Conservation (phyloP, 2,888 invertebrate species). For the Nemurella pictetii region DNA sequence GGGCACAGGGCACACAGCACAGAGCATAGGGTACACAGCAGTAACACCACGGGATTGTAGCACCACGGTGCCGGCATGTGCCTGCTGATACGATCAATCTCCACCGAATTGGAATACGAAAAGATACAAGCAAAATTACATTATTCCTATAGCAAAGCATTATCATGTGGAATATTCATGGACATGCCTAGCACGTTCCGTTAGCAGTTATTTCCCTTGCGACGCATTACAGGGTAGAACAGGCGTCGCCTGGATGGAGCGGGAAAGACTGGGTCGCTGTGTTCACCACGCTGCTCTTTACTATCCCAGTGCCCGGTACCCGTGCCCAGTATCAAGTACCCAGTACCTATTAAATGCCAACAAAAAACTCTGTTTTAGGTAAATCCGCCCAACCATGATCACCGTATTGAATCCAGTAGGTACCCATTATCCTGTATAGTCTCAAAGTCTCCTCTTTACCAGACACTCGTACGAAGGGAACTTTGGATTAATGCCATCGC, state of each 20-base stretch:
- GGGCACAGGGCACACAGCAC: neutral
- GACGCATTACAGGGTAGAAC: slow-evolving; percentile 6
- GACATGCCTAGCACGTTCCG: slow-evolving; percentile 2
- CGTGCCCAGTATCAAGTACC: neutral
- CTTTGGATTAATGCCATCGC: slow-evolving; percentile 10
- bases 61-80: neutral
- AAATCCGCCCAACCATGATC: too few species aligned
- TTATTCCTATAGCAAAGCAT: slow-evolving; percentile 10
- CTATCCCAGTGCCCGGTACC: neutral
- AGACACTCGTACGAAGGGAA: neutral
- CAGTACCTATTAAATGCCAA: too few species aligned
- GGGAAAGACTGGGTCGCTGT: neutral
- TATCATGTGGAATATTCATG: slow-evolving; percentile 19
- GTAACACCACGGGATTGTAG: too few species aligned
- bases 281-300: too few species aligned
- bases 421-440: too few species aligned
- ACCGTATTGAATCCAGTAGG: too few species aligned
- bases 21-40: too few species aligned
- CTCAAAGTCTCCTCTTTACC: neutral
- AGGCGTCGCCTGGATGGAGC: neutral
- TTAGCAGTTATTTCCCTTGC: slow-evolving; percentile 11
- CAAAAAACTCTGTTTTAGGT: too few species aligned
- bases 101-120: slow-evolving; percentile 13
- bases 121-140: slow-evolving; percentile 9
- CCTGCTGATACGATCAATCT: slow-evolving; percentile 2